Base-by-base conservation (phyloP, 92 coral and sea anemone species). In the Epizoanthus ramosus region DNA sequence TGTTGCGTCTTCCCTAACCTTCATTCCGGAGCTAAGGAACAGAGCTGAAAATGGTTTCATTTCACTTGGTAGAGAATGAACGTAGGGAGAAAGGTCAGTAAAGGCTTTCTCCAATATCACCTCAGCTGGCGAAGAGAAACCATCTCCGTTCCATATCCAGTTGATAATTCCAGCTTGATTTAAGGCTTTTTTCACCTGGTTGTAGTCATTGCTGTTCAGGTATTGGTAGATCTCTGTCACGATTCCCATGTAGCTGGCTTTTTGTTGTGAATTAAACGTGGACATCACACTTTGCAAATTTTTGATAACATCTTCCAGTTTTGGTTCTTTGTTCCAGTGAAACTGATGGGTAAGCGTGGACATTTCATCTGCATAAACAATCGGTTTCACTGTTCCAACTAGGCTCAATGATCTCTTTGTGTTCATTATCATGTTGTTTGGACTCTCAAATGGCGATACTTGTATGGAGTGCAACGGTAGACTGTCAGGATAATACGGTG, bases 131-230 rank as follows among this genome's bases (percentile, higher is more conserved):
- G 84, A 39, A 22, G 84, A 83, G 74, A 90, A 90, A 13, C 91
- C 93, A n/a, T 79, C 83, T 68, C 91, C 93, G 35, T 90, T 85
- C 94, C 94, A 91, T 57, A 91, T 73, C 94, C 94, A 91, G 21
- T 21, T 37, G 13, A 28, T 8, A 6, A 80, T 70, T 21, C 82
- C 73, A 37, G 85, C 71, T 21, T 63, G 15, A 17, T 56, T 31
- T 59, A 88, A 33, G 53, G 83, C 85, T 67, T 63, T 72, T 64
- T 58, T 85, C 19, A 59, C 85, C 14, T 41, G 45, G 54, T 68
- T 82, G 87, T 64, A 73, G 83, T 60, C 82, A 21, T 77, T 77
- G 4, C 58, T 77, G 16, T 57, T 61, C n/a, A 77, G 47, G 45
- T 77, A 77, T 37, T 60, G 58, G 82, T 77, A 77, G 69, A 77